A percentile compares a stretch with the other conserved stretches of the same genome.
Conservation (phyloP, 2,888 invertebrate species). For the Harpalus rufipes region DNA sequence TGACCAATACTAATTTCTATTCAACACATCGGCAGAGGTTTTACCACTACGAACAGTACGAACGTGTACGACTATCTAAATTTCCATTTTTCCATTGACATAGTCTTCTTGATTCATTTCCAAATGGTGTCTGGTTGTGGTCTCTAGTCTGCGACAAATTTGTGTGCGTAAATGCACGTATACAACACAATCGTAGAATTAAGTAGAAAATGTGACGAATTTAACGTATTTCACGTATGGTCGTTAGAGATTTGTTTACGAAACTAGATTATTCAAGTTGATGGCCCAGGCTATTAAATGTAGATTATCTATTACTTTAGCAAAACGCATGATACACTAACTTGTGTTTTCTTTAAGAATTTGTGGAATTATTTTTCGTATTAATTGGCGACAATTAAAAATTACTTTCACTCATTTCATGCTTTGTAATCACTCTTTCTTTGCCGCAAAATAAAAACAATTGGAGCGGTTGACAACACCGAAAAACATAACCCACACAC, state of each 20-base stretch:
- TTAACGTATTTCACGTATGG: slow-evolving; percentile 11
- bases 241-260: slow-evolving; percentile 12
- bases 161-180: slow-evolving; percentile 38
- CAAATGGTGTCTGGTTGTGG: slow-evolving; percentile 32
- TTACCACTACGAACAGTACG: too few species aligned
- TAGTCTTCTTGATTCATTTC: neutral
- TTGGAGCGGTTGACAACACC: neutral
- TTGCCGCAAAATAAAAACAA: neutral
- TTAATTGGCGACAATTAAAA: slow-evolving; percentile 20
- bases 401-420: slow-evolving; percentile 27
- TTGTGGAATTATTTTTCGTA: slow-evolving; percentile 4
- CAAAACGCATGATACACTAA: neutral
- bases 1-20: neutral
- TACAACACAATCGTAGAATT: neutral
- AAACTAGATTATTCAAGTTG: slow-evolving; percentile 13
- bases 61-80: neutral
- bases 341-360: neutral
- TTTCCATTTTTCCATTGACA: neutral
- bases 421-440: slow-evolving; percentile 24
- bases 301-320: slow-evolving; percentile 46
- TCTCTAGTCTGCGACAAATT: neutral
- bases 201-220: slow-evolving; percentile 25
- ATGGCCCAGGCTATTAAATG: slow-evolving; percentile 31
- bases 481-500: too few species aligned
- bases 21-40: too few species aligned